Percentiles rank a stretch among this genome's conserved stretches.
These are phyloP conservation scores for Drosophila anomelani DNA, from an alignment of 2,888 invertebrate species.

Conservation along the genomic window DNA sequence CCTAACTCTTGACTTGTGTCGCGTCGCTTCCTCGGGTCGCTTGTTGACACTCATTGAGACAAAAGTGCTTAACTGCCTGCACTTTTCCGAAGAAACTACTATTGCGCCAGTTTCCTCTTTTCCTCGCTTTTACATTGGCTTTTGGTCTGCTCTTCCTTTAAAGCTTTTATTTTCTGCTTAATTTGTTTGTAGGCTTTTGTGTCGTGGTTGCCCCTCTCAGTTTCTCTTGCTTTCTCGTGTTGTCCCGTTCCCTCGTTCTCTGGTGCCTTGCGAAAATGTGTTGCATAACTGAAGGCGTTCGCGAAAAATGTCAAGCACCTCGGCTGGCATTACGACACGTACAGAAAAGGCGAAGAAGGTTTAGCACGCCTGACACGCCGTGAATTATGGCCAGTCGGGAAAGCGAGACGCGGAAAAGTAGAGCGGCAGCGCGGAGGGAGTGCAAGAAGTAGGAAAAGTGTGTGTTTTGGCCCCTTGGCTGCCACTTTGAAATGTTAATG, in stretches of 20 bases:
- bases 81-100: conserved; percentile 60
- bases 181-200: conserved; percentile 74
- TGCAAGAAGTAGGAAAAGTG: conserved; percentile 32
- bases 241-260: neutral
- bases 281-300: conserved; percentile 68
- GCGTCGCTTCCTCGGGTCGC: conserved; percentile 55
- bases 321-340: conserved; percentile 56
- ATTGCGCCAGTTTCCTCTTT: conserved; percentile 3
- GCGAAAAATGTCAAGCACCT: conserved; percentile 75
- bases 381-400: conserved; percentile 47
- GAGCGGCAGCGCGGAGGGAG: neutral
- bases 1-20: conserved; percentile 44
- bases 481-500: conserved; percentile 69
- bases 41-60: conserved; percentile 81
- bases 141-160: conserved; percentile 27
- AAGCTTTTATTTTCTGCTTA: conserved; percentile 73
- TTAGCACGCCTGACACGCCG: conserved; percentile 65
- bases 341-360: conserved; percentile 57
- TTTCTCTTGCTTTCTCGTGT: conserved; percentile 12
- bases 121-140: conserved; percentile 53
- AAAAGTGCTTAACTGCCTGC: conserved; percentile 79
- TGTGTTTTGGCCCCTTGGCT: conserved; percentile 50
- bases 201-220: conserved; percentile 21
- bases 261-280: conserved; percentile 44
- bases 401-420: neutral